phyloP scores from a whole-genome alignment of 2,113 vertebrate genomes.

The Sander vitreus region DNA sequence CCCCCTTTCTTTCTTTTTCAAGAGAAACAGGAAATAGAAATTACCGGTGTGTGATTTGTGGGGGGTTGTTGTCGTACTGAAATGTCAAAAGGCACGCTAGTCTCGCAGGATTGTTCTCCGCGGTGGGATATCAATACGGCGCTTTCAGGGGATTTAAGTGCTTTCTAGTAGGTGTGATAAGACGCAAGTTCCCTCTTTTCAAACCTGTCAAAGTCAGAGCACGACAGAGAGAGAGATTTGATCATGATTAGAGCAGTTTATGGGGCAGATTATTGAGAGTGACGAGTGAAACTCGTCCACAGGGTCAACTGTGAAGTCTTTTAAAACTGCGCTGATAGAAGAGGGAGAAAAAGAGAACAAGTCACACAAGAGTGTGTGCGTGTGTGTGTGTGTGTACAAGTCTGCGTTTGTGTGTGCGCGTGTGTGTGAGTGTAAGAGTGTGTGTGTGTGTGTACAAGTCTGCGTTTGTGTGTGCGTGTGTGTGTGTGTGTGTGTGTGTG shows the following conservation, averaged over 20 bases:
- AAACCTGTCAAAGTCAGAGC: slow-evolving; percentile 70
- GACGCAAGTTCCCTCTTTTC: slow-evolving; percentile 65
- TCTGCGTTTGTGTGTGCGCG: accelerated
- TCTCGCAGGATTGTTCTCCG: slow-evolving; percentile 72
- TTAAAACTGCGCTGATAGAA: slow-evolving; percentile 29
- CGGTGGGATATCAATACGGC: slow-evolving; percentile 75
- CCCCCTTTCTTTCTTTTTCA: slow-evolving; percentile 32
- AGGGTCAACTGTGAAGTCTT: slow-evolving; percentile 68
- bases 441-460: too few species aligned
- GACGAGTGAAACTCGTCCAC: slow-evolving; percentile 47
- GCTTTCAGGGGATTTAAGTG: slow-evolving; percentile 71
- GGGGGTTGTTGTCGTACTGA: slow-evolving; percentile 68
- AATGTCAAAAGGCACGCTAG: slow-evolving; percentile 74
- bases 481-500: slow-evolving; percentile 18
- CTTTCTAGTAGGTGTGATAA: slow-evolving; percentile 70
- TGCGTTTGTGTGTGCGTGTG: neutral
- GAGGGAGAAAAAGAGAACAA: slow-evolving; percentile 14
- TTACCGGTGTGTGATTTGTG: slow-evolving; percentile 72
- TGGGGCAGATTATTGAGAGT: slow-evolving; percentile 42
- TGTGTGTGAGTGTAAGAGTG: neutral
- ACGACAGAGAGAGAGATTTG: slow-evolving; percentile 55
- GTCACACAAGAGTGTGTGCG: slow-evolving; percentile 17
- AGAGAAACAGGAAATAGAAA: slow-evolving; percentile 76
- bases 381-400: neutral
- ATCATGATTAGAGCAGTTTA: slow-evolving; percentile 74